phyloP scores from a whole-genome alignment of 2,888 invertebrate genomes.

The Clistopyga incitator region DNA sequence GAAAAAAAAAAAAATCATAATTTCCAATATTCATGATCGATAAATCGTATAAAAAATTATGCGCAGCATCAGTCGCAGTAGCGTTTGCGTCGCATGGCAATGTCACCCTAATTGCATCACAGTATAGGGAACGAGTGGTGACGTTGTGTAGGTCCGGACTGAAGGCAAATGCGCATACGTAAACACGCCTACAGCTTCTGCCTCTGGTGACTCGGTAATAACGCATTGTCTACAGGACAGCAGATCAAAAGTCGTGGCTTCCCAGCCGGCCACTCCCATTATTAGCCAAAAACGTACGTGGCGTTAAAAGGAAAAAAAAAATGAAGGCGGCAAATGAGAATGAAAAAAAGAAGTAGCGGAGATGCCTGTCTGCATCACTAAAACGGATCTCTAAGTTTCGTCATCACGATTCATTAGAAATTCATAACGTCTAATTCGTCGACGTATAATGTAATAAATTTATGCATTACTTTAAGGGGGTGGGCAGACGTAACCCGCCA shows the following conservation, averaged over 20 bases:
- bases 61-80: slow-evolving; percentile 10
- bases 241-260: slow-evolving; percentile 24
- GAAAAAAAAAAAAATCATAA: too few relatives aligned
- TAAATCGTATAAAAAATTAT: neutral
- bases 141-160: neutral
- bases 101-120: slow-evolving; percentile 39
- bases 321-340: neutral
- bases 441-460: slow-evolving; percentile 50
- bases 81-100: slow-evolving; percentile 5
- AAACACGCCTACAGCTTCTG: slow-evolving; percentile 39
- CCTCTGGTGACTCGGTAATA: slow-evolving; percentile 45
- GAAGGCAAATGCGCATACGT: slow-evolving; percentile 35
- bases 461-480: slow-evolving; percentile 49
- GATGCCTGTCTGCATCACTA: slow-evolving; percentile 18
- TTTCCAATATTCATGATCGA: too few relatives aligned
- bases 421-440: slow-evolving; percentile 56
- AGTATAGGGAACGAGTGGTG: neutral
- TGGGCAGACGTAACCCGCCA: neutral
- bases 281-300: slow-evolving; percentile 19
- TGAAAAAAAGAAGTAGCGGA: slow-evolving; percentile 2
- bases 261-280: slow-evolving; percentile 51
- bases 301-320: neutral
- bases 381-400: slow-evolving; percentile 30
- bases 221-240: slow-evolving; percentile 52
- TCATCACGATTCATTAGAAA: slow-evolving; percentile 52